Evolutionary conservation across 2,888 invertebrate genomes (phyloP), one percentile per base, ranked within the genome.

Genomic region (Ptilodon capucinus): DNA sequence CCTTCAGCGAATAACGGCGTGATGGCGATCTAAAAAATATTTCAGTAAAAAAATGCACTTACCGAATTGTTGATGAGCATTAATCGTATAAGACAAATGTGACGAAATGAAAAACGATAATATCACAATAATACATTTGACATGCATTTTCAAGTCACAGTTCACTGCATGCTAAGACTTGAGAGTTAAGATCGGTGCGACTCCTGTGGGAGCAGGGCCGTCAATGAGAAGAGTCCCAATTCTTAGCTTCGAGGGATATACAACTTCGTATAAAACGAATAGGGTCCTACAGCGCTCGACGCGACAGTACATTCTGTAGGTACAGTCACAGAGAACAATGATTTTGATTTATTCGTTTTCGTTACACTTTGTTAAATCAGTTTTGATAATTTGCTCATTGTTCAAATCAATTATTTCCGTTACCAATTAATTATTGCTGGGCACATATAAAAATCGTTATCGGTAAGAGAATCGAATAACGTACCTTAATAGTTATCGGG

Each of bases 41-140:
- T 41, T 41, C 13, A 18, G 4, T 9, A 18, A 44, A 9, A 21
- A 0, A 21, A 28, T n/a, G 14, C 21, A 64, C 74, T 76, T 72
- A 87, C 89, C 80, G 43, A 68, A 39, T 48, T 64, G 57, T 32
- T 71, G 19, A 5, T 21, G 14, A 1, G 16, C 64, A 36, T 68
- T 63, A 25, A 81, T 71, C 11, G 68, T 68, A 57, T 75, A 76
- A 0, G 85, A 71, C 54, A 73, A 69, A 69, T 79, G 68, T 5
- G 71, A 81, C 64, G 68, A 74, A 51, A 86, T 64, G 11, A 83
- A 68, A 13, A 76, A 64, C 19, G 72, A 74, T 3, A 84, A 51
- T 39, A 84, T 48, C 9, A 68, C 57, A n/a, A 77, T 38, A 4
- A 73, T 47, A 46, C 67, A 74, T 53, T 76, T 81, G 2, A 56